A percentile compares a stretch with the other conserved stretches of the same genome.
Evolutionary conservation across 1,140 invertebrate genomes (phyloP).

Genomic region (Homalodisca vitripennis): DNA sequence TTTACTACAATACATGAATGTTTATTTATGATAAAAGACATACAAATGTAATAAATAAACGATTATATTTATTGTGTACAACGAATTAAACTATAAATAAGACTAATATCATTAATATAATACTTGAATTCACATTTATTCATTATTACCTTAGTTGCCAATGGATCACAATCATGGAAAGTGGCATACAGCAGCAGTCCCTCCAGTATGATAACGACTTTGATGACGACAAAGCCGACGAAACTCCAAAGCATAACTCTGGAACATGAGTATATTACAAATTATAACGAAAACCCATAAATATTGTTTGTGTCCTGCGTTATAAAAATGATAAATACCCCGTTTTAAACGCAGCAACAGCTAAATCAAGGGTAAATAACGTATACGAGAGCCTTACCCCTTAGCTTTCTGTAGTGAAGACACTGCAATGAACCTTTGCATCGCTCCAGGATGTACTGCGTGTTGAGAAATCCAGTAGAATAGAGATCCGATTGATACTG

Average conservation of each 20-base stretch:
- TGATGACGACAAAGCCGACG: constrained; percentile 49
- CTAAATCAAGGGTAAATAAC: too few relatives aligned
- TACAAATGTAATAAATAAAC: too few relatives aligned
- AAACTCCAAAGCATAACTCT: constrained; percentile 44
- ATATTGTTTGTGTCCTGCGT: too few relatives aligned
- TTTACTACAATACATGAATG: too few relatives aligned
- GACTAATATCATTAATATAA: too few relatives aligned
- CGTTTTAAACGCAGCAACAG: too few relatives aligned
- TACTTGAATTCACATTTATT: too few relatives aligned
- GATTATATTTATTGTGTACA: too few relatives aligned
- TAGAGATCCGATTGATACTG: constrained; percentile 73
- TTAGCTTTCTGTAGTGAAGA: constrained; percentile 63
- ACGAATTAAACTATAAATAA: too few relatives aligned
- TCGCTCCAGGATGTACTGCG: constrained; percentile 84
- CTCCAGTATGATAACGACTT: constrained; percentile 59
- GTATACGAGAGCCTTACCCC: constrained; percentile 57
- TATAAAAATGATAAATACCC: too few relatives aligned
- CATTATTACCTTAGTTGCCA: constrained; percentile 10
- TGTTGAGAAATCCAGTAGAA: constrained; percentile 80
- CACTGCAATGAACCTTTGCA: constrained; percentile 79
- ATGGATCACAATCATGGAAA: constrained; percentile 74
- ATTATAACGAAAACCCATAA: background rate
- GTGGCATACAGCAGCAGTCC: constrained; percentile 77
- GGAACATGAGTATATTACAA: background rate
- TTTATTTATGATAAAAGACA: too few relatives aligned